phyloP scores from a whole-genome alignment of 2,113 vertebrate species.

The Oostethus manadensis region DNA sequence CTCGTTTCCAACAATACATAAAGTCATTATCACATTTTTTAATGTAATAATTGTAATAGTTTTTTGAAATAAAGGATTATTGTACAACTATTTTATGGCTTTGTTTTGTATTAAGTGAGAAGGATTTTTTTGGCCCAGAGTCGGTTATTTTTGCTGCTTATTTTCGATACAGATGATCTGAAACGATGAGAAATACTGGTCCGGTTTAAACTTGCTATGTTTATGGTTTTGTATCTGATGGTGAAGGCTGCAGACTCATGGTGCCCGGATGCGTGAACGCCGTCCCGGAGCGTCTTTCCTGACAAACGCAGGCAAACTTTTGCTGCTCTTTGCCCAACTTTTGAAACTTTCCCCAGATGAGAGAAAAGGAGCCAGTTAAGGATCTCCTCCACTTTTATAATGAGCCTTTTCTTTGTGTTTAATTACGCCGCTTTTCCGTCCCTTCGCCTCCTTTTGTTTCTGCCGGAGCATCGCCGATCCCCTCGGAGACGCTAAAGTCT shows the following conservation, averaged over 20 bases:
- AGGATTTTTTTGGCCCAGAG: no score
- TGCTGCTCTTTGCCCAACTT: slow-evolving; percentile 27
- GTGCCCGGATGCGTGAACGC: slow-evolving; percentile 14
- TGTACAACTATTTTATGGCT: no score
- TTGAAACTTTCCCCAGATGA: slow-evolving; percentile 28
- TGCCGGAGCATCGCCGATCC: slow-evolving; percentile 55
- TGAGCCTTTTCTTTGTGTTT: slow-evolving; percentile 60
- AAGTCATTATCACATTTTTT: no score
- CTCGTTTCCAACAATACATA: no score
- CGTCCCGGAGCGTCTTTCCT: no score
- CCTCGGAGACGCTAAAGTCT: slow-evolving; percentile 60
- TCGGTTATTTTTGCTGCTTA: no score
- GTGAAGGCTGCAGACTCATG: slow-evolving; percentile 29
- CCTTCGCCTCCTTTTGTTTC: slow-evolving; percentile 63
- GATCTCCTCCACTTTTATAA: slow-evolving; percentile 63
- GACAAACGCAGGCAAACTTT: not conserved
- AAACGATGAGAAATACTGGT: no score
- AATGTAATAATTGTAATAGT: no score
- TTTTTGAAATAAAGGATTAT: no score
- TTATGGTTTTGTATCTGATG: slow-evolving; percentile 4
- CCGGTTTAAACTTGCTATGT: no score
- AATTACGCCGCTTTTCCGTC: slow-evolving; percentile 67
- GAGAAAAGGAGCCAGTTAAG: slow-evolving; percentile 50
- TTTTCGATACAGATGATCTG: no score
- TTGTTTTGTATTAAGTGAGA: no score